phyloP scores from a whole-genome alignment of 2,113 vertebrate species.

The Pachyramphus minor region DNA sequence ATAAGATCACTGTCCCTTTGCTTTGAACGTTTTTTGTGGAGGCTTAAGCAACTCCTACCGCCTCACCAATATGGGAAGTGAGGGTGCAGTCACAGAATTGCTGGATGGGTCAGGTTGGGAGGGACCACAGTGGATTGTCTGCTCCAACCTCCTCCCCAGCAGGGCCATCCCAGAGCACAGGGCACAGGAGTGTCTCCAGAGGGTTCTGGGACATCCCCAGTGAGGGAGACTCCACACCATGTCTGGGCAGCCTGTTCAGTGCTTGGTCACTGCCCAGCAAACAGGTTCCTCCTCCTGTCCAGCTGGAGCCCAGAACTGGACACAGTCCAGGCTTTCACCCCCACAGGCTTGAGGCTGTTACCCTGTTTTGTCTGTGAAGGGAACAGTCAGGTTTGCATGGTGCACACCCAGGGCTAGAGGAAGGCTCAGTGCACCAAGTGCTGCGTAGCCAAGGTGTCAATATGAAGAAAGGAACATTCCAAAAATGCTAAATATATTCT shows the following conservation, averaged over 20 bases:
- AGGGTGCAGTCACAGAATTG: neutral
- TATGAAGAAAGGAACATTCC: neutral
- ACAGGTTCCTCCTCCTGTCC: neutral
- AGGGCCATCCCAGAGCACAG: neutral
- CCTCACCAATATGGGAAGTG: neutral
- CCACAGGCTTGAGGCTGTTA: rapidly evolving
- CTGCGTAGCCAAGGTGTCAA: neutral
- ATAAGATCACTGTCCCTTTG: neutral
- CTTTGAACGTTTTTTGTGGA: neutral
- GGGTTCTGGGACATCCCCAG: neutral
- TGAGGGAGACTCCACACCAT: neutral
- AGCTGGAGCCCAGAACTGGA: neutral
- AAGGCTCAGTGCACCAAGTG: neutral
- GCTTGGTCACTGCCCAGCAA: neutral
- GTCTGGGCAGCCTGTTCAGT: neutral
- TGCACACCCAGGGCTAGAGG: neutral
- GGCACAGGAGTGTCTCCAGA: neutral
- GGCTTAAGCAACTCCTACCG: neutral
- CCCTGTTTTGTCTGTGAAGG: neutral
- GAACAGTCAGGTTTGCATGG: neutral
- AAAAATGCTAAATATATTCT: neutral
- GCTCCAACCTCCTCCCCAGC: neutral
- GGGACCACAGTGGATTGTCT: neutral
- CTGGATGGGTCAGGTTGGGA: neutral
- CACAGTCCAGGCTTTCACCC: neutral